Conservation (phyloP, 2,113 vertebrate genomes). For the Fregata magnificens region DNA sequence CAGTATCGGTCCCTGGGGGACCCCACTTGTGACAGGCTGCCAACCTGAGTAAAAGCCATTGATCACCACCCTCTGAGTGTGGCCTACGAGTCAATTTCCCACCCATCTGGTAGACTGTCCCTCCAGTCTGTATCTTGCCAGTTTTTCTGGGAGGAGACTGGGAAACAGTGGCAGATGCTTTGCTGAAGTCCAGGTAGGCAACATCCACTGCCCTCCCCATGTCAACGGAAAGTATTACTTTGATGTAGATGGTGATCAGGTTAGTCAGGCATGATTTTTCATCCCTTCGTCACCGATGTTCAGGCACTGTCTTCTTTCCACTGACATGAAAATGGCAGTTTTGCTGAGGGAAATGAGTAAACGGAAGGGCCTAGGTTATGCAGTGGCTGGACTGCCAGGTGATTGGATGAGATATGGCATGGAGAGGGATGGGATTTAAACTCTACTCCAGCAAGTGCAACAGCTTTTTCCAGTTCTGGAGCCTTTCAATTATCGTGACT, state of each 20-base stretch:
- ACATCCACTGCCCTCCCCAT: neutral
- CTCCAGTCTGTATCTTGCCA: neutral
- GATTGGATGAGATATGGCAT: neutral
- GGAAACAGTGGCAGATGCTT: neutral
- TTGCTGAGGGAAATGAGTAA: neutral
- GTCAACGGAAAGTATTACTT: neutral
- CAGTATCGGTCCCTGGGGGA: neutral
- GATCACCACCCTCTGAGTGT: neutral
- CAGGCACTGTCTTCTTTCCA: neutral
- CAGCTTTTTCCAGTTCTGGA: neutral
- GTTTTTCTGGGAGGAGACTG: neutral
- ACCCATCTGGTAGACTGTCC: neutral
- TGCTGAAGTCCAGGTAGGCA: neutral
- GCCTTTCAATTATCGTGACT: neutral
- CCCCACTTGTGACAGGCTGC: neutral
- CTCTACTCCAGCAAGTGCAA: neutral
- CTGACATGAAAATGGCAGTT: neutral
- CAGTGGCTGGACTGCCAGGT: neutral
- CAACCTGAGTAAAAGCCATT: neutral
- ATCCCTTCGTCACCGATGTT: neutral
- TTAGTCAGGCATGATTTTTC: neutral
- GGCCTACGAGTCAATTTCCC: neutral
- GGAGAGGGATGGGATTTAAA: neutral
- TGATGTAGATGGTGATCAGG: neutral
- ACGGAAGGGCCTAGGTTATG: neutral